phyloP scores from a whole-genome alignment of 2,797 vertebrate species.

The Muraenolepis orangiensis region DNA sequence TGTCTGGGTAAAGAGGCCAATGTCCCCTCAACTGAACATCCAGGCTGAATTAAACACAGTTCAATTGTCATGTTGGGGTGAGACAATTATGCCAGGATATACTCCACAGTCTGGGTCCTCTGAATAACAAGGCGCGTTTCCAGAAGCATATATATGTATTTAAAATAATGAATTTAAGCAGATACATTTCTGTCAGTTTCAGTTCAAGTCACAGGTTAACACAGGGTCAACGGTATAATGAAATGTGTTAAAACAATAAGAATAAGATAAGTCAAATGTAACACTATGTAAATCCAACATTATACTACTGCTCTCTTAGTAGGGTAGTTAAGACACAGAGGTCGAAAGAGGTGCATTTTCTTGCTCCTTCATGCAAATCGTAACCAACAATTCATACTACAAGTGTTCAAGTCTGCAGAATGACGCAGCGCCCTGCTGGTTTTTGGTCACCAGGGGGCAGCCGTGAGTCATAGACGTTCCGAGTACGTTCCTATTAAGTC shows the following conservation, averaged over 20 bases:
- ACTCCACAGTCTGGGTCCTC: not conserved
- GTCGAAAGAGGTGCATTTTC: not conserved
- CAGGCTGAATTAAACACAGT: not conserved
- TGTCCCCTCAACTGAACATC: not conserved
- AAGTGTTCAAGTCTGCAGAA: not conserved
- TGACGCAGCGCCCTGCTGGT: slow-evolving; percentile 3
- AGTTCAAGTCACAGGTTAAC: no score
- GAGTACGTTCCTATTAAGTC: no score
- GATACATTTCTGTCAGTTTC: no score
- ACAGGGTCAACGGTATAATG: no score
- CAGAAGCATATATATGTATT: not conserved
- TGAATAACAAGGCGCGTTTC: not conserved
- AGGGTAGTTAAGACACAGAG: not conserved
- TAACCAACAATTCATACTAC: not conserved
- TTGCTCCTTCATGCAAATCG: no score
- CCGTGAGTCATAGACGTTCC: not conserved
- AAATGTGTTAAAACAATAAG: no score
- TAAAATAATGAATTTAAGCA: not conserved
- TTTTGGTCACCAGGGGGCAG: not conserved
- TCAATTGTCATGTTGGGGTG: not conserved
- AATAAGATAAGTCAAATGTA: no score
- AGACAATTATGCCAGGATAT: not conserved
- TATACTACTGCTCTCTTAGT: not conserved
- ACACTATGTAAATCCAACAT: no score
- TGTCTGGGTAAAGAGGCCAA: slow-evolving; percentile 44